These are phyloP conservation scores for Rhamphomyia laevipes DNA, from an alignment of 2,888 invertebrate species.

Conservation along the genomic window DNA sequence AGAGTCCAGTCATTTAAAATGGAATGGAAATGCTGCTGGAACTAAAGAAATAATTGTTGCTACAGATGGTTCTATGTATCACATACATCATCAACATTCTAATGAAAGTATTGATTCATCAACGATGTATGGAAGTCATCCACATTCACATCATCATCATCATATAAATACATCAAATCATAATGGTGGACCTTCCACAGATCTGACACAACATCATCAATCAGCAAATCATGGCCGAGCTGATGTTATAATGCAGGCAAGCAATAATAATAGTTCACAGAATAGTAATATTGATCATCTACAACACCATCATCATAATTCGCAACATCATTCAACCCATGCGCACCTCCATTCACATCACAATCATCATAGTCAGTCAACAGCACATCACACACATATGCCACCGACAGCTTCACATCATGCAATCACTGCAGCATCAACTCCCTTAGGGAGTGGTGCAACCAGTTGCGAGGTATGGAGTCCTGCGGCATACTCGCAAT, in stretches of 20 bases:
- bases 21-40: conserved; percentile 12
- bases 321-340: conserved; percentile 20
- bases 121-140: conserved; percentile 3
- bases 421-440: conserved; percentile 13
- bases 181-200: conserved; percentile 2
- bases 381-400: conserved; percentile 1
- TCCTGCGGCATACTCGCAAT: conserved; percentile 44
- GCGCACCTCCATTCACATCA: conserved; percentile 25
- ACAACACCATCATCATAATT: conserved; percentile 24
- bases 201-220: conserved; percentile 15
- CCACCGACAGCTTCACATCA: conserved; percentile 5
- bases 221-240: conserved; percentile 15
- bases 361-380: conserved; percentile 10
- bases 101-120: conserved; percentile 4
- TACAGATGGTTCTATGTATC: conserved; percentile 1
- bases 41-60: conserved; percentile 1
- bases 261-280: conserved; percentile 4
- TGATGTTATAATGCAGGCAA: conserved; percentile 16
- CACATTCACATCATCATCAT: conserved; percentile 5
- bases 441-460: conserved; percentile 30
- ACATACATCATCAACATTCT: conserved; percentile 15
- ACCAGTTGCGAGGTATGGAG: conserved; percentile 51
- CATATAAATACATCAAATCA: conserved; percentile 3
- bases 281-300: conserved; percentile 14
- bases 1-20: conserved; percentile 15